Evolutionary conservation across 2,797 vertebrate genomes (phyloP), one percentile per base, ranked within the genome.

Genomic region (Parauchenoglanis ngamensis): DNA sequence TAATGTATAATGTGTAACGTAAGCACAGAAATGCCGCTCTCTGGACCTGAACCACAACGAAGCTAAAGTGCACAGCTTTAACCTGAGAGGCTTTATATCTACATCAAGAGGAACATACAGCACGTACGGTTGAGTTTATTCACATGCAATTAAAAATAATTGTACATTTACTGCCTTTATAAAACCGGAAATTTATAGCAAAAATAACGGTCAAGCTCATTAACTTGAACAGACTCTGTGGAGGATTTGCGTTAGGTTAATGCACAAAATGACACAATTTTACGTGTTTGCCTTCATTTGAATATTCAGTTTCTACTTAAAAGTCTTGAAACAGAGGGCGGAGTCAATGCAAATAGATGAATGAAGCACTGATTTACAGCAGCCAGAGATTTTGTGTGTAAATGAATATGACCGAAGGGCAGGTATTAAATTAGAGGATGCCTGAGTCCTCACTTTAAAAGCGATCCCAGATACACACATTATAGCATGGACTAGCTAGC

Each of bases 1-100:
- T 85, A 78, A 85, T 85, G 73, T 63, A 85, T 78, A 44, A 28
- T 15, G 44, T 63, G 84, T 63, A 85, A 85, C 59, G 12, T 25
- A 31, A 85, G 84, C 28, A 46, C 12, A 31, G n/a, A 75, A 28
- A 67, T 8, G 59, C 44, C n/a, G 1, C 19, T 7, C 31, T 59
- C 19, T 23, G 5, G 56, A 79, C 12, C 10, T 7, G 54, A 35
- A 7, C 3, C 17, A 1, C 28, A 8, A 25, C 13, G 54, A n/a
- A 49, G 40, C 19, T 12, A 19, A 79, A 59, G 77, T 11, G 15
- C 49, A 56, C 49, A 11, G 13, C 49, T 54, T 56, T 10, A 76
- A 17, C 7, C 7, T 0, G 28, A 21, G 76, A 57, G n/a, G 12
- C 1, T n/a, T 63, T n/a, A 4, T 2, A 61, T 44, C 2, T n/a